Evolutionary conservation across 2,113 vertebrate species (phyloP).

Genomic region (Actinemys pallida): DNA sequence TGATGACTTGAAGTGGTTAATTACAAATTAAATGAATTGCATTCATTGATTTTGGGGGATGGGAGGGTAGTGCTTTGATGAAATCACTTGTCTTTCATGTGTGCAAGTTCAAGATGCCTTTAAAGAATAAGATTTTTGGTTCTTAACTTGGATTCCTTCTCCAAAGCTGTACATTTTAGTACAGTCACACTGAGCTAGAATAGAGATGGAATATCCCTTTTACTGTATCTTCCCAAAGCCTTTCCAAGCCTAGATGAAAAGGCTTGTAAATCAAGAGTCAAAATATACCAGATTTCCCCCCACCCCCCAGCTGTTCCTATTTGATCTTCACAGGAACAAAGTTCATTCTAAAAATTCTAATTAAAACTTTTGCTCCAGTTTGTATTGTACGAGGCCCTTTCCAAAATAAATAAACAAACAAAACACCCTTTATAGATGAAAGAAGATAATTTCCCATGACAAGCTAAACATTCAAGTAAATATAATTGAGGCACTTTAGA

Average conservation of each 20-base stretch:
- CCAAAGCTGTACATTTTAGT: not conserved
- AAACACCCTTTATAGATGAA: not conserved
- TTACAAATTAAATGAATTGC: not conserved
- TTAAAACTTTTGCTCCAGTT: not conserved
- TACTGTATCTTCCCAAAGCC: fast-evolving
- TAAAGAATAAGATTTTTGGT: not conserved
- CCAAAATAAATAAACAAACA: not conserved
- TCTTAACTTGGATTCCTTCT: not conserved
- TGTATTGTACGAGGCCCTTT: not conserved
- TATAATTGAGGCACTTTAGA: not conserved
- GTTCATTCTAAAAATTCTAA: not conserved
- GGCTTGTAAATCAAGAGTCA: not conserved
- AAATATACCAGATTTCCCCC: not conserved
- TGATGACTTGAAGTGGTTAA: not conserved
- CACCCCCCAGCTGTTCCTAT: not conserved
- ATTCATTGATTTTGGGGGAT: not conserved
- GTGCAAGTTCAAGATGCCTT: not conserved
- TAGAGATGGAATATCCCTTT: not conserved
- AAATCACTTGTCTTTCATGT: not conserved
- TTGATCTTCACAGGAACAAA: not conserved
- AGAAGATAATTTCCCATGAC: not conserved
- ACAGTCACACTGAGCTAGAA: not conserved
- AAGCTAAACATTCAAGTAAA: not conserved
- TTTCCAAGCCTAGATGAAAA: not conserved
- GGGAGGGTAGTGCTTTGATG: not conserved